Evolutionary conservation across 1,140 invertebrate species (phyloP).

Genomic region (Acromyrmex charruanus): DNA sequence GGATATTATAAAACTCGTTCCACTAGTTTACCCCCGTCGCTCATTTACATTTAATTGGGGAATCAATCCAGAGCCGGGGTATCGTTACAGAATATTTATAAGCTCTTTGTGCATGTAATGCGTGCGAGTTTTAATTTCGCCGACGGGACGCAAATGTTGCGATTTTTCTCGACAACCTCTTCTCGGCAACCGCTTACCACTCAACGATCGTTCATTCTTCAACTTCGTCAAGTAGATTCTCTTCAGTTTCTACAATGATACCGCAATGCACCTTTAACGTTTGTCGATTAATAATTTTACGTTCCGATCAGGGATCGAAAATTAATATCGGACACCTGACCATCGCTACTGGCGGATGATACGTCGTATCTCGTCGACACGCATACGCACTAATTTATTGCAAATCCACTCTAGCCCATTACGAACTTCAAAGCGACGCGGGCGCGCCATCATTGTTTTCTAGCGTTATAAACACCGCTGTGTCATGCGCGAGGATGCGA

Average conservation of each 20-base stretch:
- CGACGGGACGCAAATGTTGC: slow-evolving; percentile 22
- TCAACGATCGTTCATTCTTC: not conserved
- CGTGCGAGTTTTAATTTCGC: slow-evolving; percentile 70
- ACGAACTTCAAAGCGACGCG: slow-evolving; percentile 56
- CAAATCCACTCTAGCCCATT: slow-evolving; percentile 58
- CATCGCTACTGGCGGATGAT: slow-evolving; percentile 26
- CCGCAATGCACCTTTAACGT: slow-evolving; percentile 53
- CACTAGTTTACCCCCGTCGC: slow-evolving; percentile 52
- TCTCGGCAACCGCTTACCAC: slow-evolving; percentile 37
- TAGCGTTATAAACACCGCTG: slow-evolving; percentile 55
- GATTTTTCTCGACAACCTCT: slow-evolving; percentile 62
- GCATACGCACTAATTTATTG: slow-evolving; percentile 57
- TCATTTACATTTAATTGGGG: slow-evolving; percentile 78
- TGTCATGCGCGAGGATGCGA: slow-evolving; percentile 47
- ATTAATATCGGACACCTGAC: slow-evolving; percentile 56
- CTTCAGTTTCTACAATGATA: slow-evolving; percentile 27
- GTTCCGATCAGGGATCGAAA: slow-evolving; percentile 60
- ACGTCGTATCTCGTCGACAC: slow-evolving; percentile 50
- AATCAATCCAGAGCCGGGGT: slow-evolving; percentile 73
- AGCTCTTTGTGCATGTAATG: slow-evolving; percentile 62
- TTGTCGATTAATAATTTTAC: slow-evolving; percentile 70
- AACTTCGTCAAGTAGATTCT: not conserved
- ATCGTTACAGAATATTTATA: slow-evolving; percentile 78
- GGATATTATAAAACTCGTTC: slow-evolving; percentile 72
- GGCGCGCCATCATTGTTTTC: slow-evolving; percentile 58